Evolutionary conservation across 2,797 vertebrate genomes (phyloP), one percentile per base, ranked within the genome.

Genomic region (Malurus leucopterus): DNA sequence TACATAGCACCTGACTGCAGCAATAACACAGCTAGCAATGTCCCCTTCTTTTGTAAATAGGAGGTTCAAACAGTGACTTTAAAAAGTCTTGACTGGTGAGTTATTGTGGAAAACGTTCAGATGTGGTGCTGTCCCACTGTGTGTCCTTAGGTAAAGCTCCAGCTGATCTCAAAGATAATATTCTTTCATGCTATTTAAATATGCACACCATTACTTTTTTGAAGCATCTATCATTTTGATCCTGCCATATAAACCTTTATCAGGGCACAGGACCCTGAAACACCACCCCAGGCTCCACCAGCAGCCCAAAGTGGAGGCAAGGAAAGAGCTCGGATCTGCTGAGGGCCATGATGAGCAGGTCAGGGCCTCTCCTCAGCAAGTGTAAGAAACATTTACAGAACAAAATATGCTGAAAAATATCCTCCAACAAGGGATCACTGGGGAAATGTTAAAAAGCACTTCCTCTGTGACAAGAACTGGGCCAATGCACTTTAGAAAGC

Each of bases 291-390:
- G 0, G 0, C 34, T 34, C 40, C 21, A 8, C 59, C 13, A 64
- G 50, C 14, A 13, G 26, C 44, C 67, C 38, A 13, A 80, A 62
- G 23, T 0, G 0, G 50, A 18, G 0, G 2, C 0, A 0, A 71
- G 32, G 22, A 49, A 76, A 62, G 26, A n/a, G 34, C 30, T 71
- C 5, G 4, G 57, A 65, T 65, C 68, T 58, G 27, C 59, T 40
- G 36, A 47, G 54, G 8, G 38, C 51, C 9, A 1, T 5, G 22
- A 59, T 7, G 13, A 71, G 34, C 26, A 53, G 47, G 41, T 38
- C 53, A 72, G 44, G 32, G 19, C 40, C 30, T 43, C 27, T 51
- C 40, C 36, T 63, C 19, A 11, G n/a, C 34, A 3, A 3, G 4
- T 5, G 13, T 38, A 50, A 64, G 50, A 13, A 47, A 47, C 32